These are phyloP conservation scores for Pogonomyrmex barbatus DNA, from an alignment of 1,140 invertebrate species.

Conservation along the genomic window DNA sequence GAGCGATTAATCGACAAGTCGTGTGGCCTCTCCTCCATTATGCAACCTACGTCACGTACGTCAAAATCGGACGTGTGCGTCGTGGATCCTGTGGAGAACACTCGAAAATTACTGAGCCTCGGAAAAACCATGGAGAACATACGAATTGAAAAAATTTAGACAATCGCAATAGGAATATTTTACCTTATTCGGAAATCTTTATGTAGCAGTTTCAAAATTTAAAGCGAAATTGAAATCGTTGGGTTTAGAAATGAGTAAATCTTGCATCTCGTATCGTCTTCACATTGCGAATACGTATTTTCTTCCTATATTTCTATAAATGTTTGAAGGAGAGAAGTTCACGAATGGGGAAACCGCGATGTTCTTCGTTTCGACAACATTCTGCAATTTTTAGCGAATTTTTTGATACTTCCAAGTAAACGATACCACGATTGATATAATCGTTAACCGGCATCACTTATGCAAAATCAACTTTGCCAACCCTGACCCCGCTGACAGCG, in stretches of 20 bases:
- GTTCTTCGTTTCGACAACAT: not conserved
- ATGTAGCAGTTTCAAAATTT: not conserved
- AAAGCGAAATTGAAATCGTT: not conserved
- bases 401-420: not conserved
- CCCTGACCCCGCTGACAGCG: slow-evolving; percentile 16
- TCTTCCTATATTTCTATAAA: not conserved
- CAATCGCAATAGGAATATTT: not conserved
- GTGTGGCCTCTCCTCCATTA: slow-evolving; percentile 7
- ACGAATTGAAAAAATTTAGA: not conserved
- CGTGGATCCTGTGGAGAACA: not conserved
- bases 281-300: not conserved
- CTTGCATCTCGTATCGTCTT: not conserved
- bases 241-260: not conserved
- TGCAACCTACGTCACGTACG: slow-evolving; percentile 19
- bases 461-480: slow-evolving; percentile 38
- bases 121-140: not conserved
- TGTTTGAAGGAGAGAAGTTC: not conserved
- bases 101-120: not conserved
- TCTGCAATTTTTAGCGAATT: not conserved
- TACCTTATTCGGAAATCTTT: not conserved
- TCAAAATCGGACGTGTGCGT: slow-evolving; percentile 20
- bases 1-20: not conserved
- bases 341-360: not conserved
- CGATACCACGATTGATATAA: not conserved
- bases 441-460: slow-evolving; percentile 12